Conservation (phyloP, 1,140 invertebrate genomes). For the Monochamus saltuarius region DNA sequence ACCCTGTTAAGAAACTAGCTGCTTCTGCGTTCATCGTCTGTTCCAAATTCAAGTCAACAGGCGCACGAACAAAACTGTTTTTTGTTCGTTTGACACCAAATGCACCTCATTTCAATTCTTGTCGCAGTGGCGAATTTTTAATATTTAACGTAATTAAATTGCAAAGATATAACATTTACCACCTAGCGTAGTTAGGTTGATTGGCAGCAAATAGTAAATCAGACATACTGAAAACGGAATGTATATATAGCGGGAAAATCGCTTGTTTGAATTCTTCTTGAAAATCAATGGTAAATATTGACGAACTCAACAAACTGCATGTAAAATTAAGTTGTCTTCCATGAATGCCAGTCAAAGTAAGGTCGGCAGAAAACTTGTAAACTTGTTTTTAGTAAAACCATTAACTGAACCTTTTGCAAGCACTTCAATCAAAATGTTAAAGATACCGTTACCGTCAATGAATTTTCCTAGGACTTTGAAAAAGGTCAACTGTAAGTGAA, state of each 20-base stretch:
- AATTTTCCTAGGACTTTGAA: too few species aligned
- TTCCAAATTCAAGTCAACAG: constrained; percentile 26
- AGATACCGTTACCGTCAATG: too few species aligned
- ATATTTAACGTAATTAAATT: constrained; percentile 25
- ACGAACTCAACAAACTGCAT: constrained; percentile 25
- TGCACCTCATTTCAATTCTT: constrained; percentile 27
- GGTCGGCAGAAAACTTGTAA: too few species aligned
- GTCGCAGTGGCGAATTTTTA: constrained; percentile 23
- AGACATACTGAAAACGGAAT: constrained; percentile 34
- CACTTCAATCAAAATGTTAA: too few species aligned
- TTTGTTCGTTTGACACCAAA: constrained; percentile 26
- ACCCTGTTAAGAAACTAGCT: constrained; percentile 27
- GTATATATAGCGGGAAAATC: constrained; percentile 38
- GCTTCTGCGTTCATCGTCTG: constrained; percentile 35
- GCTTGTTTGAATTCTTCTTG: constrained; percentile 37
- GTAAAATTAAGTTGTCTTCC: constrained; percentile 39
- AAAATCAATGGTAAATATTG: constrained; percentile 30
- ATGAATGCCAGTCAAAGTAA: too few species aligned
- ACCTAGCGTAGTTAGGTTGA: constrained; percentile 41
- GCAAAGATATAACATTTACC: constrained; percentile 29
- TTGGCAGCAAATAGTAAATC: constrained; percentile 42
- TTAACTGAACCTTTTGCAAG: too few species aligned
- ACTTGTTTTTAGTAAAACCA: too few species aligned
- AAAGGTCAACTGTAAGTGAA: too few species aligned
- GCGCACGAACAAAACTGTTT: constrained; percentile 9